These are phyloP conservation scores for Stichopus horrens DNA, from an alignment of 53 echinoderm and acorn worm genomes.

Conservation along the genomic window DNA sequence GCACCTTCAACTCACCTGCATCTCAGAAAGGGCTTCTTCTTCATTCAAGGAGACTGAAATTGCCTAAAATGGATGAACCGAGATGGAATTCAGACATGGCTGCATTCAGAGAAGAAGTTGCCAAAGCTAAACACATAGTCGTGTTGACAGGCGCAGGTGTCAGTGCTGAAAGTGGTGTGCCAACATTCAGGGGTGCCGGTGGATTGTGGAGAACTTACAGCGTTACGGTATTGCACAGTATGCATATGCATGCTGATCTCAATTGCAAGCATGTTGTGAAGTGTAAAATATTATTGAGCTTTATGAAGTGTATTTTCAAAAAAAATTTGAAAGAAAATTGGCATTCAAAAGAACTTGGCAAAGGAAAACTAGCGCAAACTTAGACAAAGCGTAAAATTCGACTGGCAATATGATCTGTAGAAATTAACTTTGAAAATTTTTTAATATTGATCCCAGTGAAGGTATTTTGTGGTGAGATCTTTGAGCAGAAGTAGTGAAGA, in stretches of 20 bases:
- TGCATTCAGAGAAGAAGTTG: conserved; percentile 86
- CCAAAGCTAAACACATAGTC: conserved; percentile 81
- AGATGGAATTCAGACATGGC: conserved; percentile 91
- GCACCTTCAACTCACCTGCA: not conserved
- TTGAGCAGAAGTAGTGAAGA: not conserved
- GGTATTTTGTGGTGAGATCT: no score
- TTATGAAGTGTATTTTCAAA: no score
- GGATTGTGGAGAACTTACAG: conserved; percentile 91
- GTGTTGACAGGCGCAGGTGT: conserved; percentile 93
- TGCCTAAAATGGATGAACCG: conserved; percentile 38
- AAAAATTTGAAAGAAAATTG: no score
- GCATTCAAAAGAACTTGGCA: no score
- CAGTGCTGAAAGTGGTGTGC: conserved; percentile 98
- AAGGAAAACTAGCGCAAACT: no score
- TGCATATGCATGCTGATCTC: no score
- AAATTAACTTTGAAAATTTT: no score
- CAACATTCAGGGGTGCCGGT: conserved; percentile 95
- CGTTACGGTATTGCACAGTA: conserved; percentile 65
- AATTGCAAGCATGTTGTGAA: no score
- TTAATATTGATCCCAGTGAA: no score
- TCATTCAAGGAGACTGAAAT: not conserved
- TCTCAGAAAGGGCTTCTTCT: not conserved
- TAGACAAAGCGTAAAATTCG: no score
- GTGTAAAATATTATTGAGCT: no score
- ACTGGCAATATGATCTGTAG: no score